A percentile compares a stretch with the other conserved stretches of the same genome.
These are phyloP conservation scores for Mirza zaza DNA, from an alignment of 2,113 vertebrate genomes.

Conservation along the genomic window DNA sequence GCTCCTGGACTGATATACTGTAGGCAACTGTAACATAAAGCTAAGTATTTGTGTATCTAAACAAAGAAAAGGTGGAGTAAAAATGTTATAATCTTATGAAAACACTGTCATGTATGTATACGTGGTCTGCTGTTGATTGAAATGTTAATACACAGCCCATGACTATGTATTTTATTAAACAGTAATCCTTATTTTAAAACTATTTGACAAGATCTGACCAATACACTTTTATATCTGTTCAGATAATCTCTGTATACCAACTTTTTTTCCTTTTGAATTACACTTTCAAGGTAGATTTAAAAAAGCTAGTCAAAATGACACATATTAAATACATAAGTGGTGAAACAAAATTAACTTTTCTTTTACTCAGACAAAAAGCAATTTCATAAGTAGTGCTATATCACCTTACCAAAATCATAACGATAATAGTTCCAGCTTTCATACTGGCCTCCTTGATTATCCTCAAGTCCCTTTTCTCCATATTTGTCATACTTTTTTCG, in stretches of 20 bases:
- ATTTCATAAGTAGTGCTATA: not conserved
- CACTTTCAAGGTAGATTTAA: not conserved
- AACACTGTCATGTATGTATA: not conserved
- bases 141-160: not conserved
- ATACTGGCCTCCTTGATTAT: constrained; percentile 93
- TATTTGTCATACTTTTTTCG: constrained; percentile 99
- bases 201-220: not conserved
- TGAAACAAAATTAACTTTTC: constrained; percentile 17
- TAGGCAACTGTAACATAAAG: not conserved
- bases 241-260: not conserved
- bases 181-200: not conserved
- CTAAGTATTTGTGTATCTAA: not conserved
- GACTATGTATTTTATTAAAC: not conserved
- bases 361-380: not conserved
- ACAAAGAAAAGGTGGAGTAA: not conserved
- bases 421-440: constrained; percentile 98
- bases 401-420: constrained; percentile 94
- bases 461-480: constrained; percentile 95
- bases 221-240: not conserved
- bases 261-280: constrained; percentile 24
- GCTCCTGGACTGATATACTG: not conserved
- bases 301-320: not conserved
- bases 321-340: not conserved
- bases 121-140: not conserved
- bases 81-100: not conserved